Percentiles rank a stretch among this genome's conserved stretches.
These are phyloP conservation scores for Turdus rufiventris DNA, from an alignment of 2,113 vertebrate species.

Conservation along the genomic window DNA sequence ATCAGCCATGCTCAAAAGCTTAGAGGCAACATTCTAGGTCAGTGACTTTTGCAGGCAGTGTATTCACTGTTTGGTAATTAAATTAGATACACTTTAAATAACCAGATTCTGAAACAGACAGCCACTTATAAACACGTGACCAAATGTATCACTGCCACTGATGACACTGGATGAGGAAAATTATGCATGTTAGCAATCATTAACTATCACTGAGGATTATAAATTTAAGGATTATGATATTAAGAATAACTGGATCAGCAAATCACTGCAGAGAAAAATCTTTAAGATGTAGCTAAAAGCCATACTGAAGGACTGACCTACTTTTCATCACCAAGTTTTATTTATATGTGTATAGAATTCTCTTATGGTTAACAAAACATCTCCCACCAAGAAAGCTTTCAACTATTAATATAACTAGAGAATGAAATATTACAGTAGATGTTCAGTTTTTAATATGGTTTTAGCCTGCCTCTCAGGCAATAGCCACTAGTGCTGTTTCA, in stretches of 20 bases:
- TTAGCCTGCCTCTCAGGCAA: not conserved
- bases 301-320: constrained; percentile 24
- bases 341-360: not conserved
- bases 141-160: not conserved
- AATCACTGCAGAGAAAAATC: constrained; percentile 41
- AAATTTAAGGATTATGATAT: constrained; percentile 41
- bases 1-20: constrained; percentile 55
- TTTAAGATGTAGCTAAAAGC: constrained; percentile 26
- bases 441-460: not conserved
- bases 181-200: constrained; percentile 4
- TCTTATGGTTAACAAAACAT: not conserved
- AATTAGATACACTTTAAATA: constrained; percentile 66
- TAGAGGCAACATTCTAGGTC: constrained; percentile 68
- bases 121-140: not conserved
- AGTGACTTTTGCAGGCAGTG: constrained; percentile 53
- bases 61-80: constrained; percentile 60
- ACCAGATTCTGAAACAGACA: constrained; percentile 46
- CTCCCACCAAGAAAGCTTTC: not conserved
- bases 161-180: not conserved
- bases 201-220: constrained; percentile 41
- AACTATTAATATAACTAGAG: not conserved
- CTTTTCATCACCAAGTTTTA: constrained; percentile 19
- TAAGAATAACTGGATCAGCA: constrained; percentile 48
- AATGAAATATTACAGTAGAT: not conserved
- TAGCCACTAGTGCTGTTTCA: not conserved